Conservation (phyloP, 37 sponge, comb jelly and placozoan genomes). For the Amphimedon queenslandica region DNA sequence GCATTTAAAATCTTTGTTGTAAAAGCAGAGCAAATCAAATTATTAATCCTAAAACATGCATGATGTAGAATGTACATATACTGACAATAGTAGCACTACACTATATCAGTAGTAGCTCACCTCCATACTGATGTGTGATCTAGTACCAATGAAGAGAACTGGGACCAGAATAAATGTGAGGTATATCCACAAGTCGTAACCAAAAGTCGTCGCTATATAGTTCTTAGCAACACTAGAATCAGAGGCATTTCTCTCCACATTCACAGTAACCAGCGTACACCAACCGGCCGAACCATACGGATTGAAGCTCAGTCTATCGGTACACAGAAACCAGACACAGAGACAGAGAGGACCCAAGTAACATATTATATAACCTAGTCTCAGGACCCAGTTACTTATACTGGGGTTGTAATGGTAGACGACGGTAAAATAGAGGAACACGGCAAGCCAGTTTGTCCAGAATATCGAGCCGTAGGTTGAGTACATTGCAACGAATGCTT, state of each 20-base stretch:
- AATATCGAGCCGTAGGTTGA: conserved; percentile 36
- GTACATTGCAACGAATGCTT: conserved; percentile 44
- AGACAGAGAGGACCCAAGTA: conserved; percentile 23
- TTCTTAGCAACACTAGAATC: no score
- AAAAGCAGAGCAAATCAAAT: no score
- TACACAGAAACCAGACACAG: conserved; percentile 27
- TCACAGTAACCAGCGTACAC: conserved; percentile 12
- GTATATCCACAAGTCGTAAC: conserved; percentile 47
- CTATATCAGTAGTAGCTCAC: conserved; percentile 1
- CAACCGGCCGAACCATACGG: conserved; percentile 27
- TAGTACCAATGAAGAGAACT: conserved; percentile 21
- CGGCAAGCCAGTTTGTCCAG: conserved; percentile 41
- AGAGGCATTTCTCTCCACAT: not conserved
- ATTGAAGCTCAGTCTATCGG: conserved; percentile 5
- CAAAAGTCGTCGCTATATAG: conserved; percentile 5
- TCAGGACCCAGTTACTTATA: not conserved
- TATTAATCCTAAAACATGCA: no score
- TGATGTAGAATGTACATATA: no score
- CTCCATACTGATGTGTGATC: conserved; percentile 30
- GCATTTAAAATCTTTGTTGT: no score
- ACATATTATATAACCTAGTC: conserved; percentile 6
- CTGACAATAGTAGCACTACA: no score
- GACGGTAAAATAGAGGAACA: conserved; percentile 45
- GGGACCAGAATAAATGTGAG: conserved; percentile 33
- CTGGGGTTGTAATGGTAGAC: not conserved